Conservation (phyloP, 2,888 invertebrate species). For the Spatulosminthurus flaviceps region DNA sequence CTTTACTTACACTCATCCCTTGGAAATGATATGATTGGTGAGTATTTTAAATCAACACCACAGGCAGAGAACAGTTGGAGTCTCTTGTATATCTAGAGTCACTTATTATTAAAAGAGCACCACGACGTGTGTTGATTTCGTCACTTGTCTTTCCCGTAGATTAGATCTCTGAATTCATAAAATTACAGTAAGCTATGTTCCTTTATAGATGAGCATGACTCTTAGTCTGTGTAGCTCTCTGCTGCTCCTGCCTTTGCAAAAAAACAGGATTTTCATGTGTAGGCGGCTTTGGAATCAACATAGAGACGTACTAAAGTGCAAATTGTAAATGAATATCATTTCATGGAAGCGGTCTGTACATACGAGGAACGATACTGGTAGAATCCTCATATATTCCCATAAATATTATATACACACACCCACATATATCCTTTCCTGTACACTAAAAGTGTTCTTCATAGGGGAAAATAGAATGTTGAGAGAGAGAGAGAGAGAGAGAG, state of each 20-base stretch:
- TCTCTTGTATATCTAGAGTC: background rate
- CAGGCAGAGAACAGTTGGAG: slow-evolving; percentile 17
- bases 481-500: too few species aligned
- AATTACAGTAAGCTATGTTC: background rate
- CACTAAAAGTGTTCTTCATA: too few species aligned
- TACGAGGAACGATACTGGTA: background rate
- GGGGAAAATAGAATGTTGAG: too few species aligned
- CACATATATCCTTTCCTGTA: too few species aligned
- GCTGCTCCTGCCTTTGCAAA: background rate
- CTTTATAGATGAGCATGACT: background rate
- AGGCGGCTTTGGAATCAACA: background rate
- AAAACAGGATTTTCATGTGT: slow-evolving; percentile 14
- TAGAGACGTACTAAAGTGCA: slow-evolving; percentile 1
- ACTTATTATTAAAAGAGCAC: slow-evolving; percentile 22
- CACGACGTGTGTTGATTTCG: slow-evolving; percentile 30
- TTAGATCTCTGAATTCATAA: slow-evolving; percentile 33
- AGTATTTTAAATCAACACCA: slow-evolving; percentile 18
- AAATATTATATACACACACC: too few species aligned
- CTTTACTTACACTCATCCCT: background rate
- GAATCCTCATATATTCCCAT: too few species aligned
- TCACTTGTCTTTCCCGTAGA: slow-evolving; percentile 32
- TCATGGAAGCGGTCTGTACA: background rate
- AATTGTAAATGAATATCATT: slow-evolving; percentile 8
- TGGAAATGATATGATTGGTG: background rate
- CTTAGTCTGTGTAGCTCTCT: background rate